Conservation (phyloP, 92 coral and sea anemone species). For the Porites rus region DNA sequence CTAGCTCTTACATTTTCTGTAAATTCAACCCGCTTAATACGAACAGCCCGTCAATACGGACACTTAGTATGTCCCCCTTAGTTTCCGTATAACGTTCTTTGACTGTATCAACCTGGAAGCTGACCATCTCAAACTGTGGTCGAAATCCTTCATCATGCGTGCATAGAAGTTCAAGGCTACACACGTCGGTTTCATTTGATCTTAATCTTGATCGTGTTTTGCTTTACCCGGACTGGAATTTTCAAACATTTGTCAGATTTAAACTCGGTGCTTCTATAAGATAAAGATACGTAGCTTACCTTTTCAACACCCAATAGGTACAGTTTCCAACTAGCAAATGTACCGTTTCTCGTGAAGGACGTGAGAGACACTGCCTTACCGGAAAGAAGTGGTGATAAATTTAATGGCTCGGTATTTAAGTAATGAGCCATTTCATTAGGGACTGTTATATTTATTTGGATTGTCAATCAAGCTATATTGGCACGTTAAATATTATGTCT, state of each 20-base stretch:
- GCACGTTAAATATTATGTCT: slow-evolving; percentile 39
- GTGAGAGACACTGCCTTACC: neutral
- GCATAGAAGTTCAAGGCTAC: neutral
- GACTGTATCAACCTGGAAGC: too few species aligned
- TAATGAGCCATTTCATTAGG: neutral
- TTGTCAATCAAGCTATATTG: neutral
- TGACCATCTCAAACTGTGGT: neutral
- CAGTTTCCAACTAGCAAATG: neutral
- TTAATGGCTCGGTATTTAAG: neutral
- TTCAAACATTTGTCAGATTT: neutral
- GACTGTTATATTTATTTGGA: neutral
- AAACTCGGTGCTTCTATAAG: neutral
- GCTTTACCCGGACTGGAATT: neutral
- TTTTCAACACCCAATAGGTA: neutral
- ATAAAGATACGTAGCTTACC: neutral
- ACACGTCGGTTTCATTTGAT: neutral
- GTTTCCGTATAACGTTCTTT: too few species aligned
- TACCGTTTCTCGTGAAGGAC: neutral
- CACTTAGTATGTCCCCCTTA: too few species aligned
- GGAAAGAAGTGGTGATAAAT: neutral
- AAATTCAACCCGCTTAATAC: too few species aligned
- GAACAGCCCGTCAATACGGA: too few species aligned
- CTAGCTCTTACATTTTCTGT: too few species aligned
- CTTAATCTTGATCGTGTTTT: neutral
- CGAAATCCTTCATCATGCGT: neutral